Conservation (phyloP, 35 echinoderm and acorn worm genomes). For the Apostichopus parvimensis region DNA sequence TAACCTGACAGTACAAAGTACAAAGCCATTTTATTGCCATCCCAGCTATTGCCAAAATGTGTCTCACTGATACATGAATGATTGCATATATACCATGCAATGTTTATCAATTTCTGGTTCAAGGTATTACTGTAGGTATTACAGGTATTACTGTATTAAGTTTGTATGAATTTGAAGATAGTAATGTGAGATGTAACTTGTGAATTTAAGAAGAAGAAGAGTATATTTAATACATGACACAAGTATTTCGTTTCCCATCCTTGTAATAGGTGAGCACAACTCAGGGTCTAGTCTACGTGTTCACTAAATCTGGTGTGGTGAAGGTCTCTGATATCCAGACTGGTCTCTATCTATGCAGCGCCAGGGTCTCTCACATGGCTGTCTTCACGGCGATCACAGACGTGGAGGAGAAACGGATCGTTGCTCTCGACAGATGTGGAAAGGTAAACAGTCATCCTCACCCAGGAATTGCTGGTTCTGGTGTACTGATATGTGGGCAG, state of each 20-base stretch:
- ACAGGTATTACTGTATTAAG: no score
- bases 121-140: no score
- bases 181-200: no score
- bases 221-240: no score
- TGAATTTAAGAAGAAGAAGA: no score
- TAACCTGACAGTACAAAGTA: no score
- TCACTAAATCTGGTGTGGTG: constrained; percentile 81
- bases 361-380: constrained; percentile 66
- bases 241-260: neutral
- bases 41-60: no score
- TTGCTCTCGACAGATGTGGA: constrained; percentile 75
- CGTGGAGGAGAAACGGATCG: constrained; percentile 67
- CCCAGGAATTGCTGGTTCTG: neutral
- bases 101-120: no score
- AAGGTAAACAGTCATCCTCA: constrained; percentile 59
- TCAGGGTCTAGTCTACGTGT: constrained; percentile 85
- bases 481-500: neutral
- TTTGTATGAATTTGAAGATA: no score
- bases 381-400: constrained; percentile 75
- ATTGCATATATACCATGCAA: no score
- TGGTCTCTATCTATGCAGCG: constrained; percentile 71
- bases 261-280: constrained; percentile 66
- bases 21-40: no score
- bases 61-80: no score
- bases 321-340: constrained; percentile 91